Base-by-base conservation (phyloP, 1,140 invertebrate species). In the Ceratina calcarata region DNA sequence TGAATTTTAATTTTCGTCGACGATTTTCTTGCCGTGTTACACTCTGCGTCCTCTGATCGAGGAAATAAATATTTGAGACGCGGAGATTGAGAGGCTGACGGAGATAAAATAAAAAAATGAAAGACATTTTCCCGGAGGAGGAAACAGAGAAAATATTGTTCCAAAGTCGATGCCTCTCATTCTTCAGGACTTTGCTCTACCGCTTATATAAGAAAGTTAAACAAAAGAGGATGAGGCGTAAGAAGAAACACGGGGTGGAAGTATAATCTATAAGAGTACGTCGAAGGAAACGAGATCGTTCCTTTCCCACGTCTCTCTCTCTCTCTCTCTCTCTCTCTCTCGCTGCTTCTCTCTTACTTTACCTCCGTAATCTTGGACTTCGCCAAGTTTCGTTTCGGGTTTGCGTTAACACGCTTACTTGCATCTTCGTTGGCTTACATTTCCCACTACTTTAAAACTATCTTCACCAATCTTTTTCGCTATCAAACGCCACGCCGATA, bases 131-230 rank as follows among this genome's bases (percentile, higher is more conserved):
- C 78, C 65, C 79, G 62, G 78, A 83, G 37, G 37, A 66, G 70
- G 74, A 82, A 71, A 85, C 74, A 82, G 70, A 78, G 84, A 80
- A 87, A 88, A 88, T 86, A 87, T 87, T 84, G 84, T 78, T 87
- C 82, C 64, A 57, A 49, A 66, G 32, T 62, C 53, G 80, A 67
- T 61, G 69, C 68, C 24, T 16, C 55, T 76, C 58, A 20, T 66
- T 64, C 49, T 18, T 12, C 53, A 45, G 51, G 65, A 71, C 49
- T 81, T 78, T 73, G n/a, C 61, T 51, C 45, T 24, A 64, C 53
- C 51, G 69, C 80, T 73, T 82, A 69, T 68, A 73, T 82, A 82
- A 73, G 76, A 79, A 82, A 82, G 61, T 82, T 79, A 79, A 82
- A 82, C 80, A 82, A 82, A 71, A 79, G 80, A 70, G 64, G 57